Evolutionary conservation across 1,140 invertebrate species (phyloP).

Genomic region (Tetramorium parvispinum): DNA sequence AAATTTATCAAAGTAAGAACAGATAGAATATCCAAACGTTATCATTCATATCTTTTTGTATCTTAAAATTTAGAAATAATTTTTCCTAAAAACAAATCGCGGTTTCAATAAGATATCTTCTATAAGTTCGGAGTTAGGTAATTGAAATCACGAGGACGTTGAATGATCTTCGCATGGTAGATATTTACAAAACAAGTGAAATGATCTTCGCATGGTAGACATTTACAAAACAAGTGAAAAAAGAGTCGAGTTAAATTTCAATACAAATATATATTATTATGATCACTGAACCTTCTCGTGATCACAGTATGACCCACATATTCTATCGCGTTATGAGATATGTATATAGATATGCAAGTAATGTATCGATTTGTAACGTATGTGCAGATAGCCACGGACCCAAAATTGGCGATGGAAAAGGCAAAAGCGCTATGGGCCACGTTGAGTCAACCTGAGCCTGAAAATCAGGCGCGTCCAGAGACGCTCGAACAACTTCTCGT

Average conservation of each 20-base stretch:
- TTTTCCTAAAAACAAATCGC: neutral
- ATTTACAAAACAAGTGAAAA: neutral
- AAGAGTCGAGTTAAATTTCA: neutral
- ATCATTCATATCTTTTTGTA: neutral
- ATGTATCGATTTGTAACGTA: neutral
- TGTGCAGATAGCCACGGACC: conserved; percentile 90
- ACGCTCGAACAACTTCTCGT: conserved; percentile 92
- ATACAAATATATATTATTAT: neutral
- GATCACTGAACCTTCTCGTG: neutral
- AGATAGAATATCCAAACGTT: neutral
- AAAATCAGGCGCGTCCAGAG: conserved; percentile 92
- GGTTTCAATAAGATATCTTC: neutral
- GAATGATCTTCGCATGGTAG: neutral
- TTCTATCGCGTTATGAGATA: neutral
- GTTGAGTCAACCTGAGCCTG: conserved; percentile 91
- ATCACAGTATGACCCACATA: neutral
- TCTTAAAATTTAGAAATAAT: neutral
- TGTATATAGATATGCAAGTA: neutral
- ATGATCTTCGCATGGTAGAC: neutral
- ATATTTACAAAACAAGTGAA: neutral
- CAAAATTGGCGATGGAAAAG: conserved; percentile 90
- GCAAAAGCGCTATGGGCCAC: conserved; percentile 90
- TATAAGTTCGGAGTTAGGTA: neutral
- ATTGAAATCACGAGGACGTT: neutral
- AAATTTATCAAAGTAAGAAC: neutral